Percentiles rank a stretch among this genome's conserved stretches.
These are phyloP conservation scores for Numenius phaeopus DNA, from an alignment of 2,797 vertebrate genomes.

Conservation along the genomic window DNA sequence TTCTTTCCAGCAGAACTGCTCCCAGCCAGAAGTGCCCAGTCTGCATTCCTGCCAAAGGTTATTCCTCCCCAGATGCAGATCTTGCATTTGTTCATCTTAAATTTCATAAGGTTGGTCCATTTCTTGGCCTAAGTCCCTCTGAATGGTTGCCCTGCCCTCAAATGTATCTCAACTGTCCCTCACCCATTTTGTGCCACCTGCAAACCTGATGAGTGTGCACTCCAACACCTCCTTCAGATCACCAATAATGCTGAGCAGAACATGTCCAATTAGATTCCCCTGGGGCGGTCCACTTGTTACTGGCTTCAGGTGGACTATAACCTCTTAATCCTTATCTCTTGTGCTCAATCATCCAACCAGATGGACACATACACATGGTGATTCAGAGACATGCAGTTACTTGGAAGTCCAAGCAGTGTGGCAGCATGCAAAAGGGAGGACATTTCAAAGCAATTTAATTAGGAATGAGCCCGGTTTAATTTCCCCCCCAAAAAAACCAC, in stretches of 20 bases:
- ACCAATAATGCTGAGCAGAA: not conserved
- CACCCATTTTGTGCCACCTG: not conserved
- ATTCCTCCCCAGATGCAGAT: not conserved
- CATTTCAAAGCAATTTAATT: not conserved
- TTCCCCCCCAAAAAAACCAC: not conserved
- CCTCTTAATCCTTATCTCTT: not conserved
- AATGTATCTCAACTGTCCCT: not conserved
- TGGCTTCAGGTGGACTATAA: not conserved
- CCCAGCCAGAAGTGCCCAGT: not conserved
- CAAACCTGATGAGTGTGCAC: not conserved
- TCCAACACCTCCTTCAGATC: not conserved
- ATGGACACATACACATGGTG: rapidly evolving
- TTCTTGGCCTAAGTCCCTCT: not conserved
- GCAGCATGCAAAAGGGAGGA: not conserved
- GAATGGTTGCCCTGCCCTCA: not conserved
- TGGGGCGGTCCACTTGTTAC: not conserved
- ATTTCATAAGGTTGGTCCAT: not conserved
- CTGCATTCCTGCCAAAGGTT: not conserved
- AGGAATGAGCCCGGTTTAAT: not conserved
- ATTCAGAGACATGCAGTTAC: not conserved
- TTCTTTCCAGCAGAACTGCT: not conserved
- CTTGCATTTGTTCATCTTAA: not conserved
- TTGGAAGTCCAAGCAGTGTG: not conserved
- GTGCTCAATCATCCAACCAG: not conserved
- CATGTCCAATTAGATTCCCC: not conserved